A percentile compares a stretch with the other conserved stretches of the same genome.
Conservation (phyloP, 2,797 vertebrate species). For the Zenarchopterus dispar region DNA sequence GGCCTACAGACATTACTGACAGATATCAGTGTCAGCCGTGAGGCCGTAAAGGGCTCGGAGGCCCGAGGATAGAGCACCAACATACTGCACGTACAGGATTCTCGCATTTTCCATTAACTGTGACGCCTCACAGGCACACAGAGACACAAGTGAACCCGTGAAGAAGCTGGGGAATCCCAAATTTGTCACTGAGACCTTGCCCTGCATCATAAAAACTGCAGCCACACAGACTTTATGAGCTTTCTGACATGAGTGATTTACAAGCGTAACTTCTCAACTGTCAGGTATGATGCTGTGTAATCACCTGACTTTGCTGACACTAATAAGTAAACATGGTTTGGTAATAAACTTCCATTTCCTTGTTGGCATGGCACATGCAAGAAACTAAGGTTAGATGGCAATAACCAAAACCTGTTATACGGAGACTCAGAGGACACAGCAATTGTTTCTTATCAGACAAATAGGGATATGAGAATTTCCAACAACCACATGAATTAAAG, state of each 20-base stretch:
- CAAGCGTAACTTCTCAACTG: constrained; percentile 22
- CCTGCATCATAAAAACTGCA: constrained; percentile 6
- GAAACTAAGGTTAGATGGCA: not conserved
- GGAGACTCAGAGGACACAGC: not conserved
- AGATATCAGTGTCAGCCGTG: constrained; percentile 60
- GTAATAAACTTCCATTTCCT: constrained; percentile 5
- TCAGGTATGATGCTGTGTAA: constrained; percentile 21
- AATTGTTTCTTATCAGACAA: too few species aligned
- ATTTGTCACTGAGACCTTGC: constrained; percentile 14
- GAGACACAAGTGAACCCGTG: constrained; percentile 18
- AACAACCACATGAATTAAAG: not conserved
- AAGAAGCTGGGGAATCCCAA: constrained; percentile 9
- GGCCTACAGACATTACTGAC: constrained; percentile 27
- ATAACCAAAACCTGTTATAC: not conserved
- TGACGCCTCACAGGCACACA: constrained; percentile 15
- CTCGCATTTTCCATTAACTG: constrained; percentile 25
- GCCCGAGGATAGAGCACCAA: constrained; percentile 47
- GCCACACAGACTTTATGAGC: constrained; percentile 13
- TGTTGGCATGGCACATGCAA: not conserved
- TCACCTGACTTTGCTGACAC: constrained; percentile 15
- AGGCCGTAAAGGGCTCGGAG: constrained; percentile 34
- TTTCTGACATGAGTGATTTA: constrained; percentile 22
- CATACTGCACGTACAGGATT: constrained; percentile 39
- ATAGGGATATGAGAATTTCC: too few species aligned
- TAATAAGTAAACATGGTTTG: constrained; percentile 9